Base-by-base conservation (phyloP, 2,888 invertebrate species). In the Cephus sareptanus region DNA sequence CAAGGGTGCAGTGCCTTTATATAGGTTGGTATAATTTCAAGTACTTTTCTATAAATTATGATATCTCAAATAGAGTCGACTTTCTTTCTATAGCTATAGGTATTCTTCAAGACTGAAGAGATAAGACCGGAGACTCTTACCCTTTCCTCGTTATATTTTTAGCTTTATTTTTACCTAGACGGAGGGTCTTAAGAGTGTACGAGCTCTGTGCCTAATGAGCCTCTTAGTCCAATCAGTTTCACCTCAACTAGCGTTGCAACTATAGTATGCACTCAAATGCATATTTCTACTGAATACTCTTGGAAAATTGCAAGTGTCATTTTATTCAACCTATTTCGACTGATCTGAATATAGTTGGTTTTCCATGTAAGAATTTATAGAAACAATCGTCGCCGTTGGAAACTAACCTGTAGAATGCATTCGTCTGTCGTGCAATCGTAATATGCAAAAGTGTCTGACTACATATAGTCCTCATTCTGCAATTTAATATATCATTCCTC, bases 131-230 rank as follows among this genome's bases (percentile, higher is more conserved):
- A 23, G 9, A 2, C 56, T 23, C 56, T 56, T 23, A 37, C 56
- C 23, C 15, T 23, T 56, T 23, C 9, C 56, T 56, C 56, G 56
- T 56, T 56, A 56, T 56, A 56, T 56, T 56, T 56, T 56, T 40
- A 40, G 1, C 15, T 40, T 40, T 23, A 56, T 9, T 6, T 56
- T 40, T 40, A 40, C 1, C 23, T 15, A 56, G 56, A 56, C 56
- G 35, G 76, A 74, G 79, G 77, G 76, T 75, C 76, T 76, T 35
- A 75, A 76, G 79, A 71, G 37, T 73, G 68, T 34, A 75, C 70
- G 9, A 34, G 40, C 33, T 73, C 70, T 34, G 69, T 56, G 80
- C 81, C 83, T 86, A 85, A 86, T 82, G 85, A 86, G 82, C 82
- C 81, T 81, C 82, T 83, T 78, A 79, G 79, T 80, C 76, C 73